These are phyloP conservation scores for Pandion haliaetus DNA, from an alignment of 2,113 vertebrate species.

Conservation along the genomic window DNA sequence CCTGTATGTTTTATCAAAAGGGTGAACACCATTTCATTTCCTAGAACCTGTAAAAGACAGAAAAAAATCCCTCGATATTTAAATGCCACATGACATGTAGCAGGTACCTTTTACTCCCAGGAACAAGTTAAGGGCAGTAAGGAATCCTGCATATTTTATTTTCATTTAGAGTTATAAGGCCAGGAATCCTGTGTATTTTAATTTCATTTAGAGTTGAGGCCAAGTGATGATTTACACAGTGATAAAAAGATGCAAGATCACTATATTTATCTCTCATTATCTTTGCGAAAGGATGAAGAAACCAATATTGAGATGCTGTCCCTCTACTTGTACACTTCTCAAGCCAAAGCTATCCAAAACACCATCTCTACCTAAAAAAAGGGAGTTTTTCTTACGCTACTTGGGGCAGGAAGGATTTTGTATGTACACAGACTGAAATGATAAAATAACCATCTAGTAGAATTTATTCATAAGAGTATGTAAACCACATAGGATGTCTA, in stretches of 20 bases:
- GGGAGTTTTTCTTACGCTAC: not conserved
- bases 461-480: not conserved
- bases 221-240: not conserved
- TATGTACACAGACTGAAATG: not conserved
- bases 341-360: not conserved
- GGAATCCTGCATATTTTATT: not conserved
- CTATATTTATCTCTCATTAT: not conserved
- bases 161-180: not conserved
- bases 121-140: not conserved
- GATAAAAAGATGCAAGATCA: not conserved
- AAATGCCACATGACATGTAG: not conserved
- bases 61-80: not conserved
- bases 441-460: not conserved
- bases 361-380: not conserved
- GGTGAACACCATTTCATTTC: not conserved
- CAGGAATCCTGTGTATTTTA: not conserved
- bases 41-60: not conserved
- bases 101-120: not conserved
- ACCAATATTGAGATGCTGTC: not conserved
- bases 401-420: not conserved
- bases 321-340: not conserved
- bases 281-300: not conserved
- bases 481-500: not conserved
- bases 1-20: not conserved
- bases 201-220: not conserved